Evolutionary conservation across 2,113 vertebrate species (phyloP).

Genomic region (Pogonocichla stellata): DNA sequence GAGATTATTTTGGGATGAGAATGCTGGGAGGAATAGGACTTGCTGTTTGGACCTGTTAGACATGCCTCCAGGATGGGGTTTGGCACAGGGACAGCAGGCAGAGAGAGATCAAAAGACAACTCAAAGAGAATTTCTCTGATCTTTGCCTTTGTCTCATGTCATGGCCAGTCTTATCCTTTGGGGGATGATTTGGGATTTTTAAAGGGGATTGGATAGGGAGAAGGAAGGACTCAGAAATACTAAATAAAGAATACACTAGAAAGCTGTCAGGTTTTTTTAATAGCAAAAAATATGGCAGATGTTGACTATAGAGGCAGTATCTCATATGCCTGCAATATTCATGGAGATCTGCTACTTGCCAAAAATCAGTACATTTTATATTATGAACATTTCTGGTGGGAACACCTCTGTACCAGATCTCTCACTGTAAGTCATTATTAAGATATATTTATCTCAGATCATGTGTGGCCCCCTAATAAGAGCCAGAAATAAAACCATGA

Average conservation of each 20-base stretch:
- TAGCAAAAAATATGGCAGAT: not conserved
- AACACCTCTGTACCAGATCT: conserved; percentile 7
- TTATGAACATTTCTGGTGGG: not conserved
- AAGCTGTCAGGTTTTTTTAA: not conserved
- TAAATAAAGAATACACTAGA: not conserved
- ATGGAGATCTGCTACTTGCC: not conserved
- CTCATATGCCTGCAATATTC: not conserved
- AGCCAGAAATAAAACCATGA: not conserved
- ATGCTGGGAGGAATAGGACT: not conserved
- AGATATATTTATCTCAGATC: conserved; percentile 8
- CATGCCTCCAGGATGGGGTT: not conserved
- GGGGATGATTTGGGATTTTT: not conserved
- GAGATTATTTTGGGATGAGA: not conserved
- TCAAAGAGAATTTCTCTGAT: not conserved
- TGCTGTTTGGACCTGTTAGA: not conserved
- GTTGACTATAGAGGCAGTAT: not conserved
- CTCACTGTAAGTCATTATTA: not conserved
- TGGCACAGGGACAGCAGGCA: not conserved
- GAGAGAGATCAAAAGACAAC: not conserved
- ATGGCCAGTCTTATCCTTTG: not conserved
- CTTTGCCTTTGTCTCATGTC: not conserved
- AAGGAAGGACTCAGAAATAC: not conserved
- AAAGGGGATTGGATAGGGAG: not conserved
- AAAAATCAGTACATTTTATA: not conserved
- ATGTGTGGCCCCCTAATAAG: conserved; percentile 26